A percentile compares a stretch with the other conserved stretches of the same genome.
These are phyloP conservation scores for Anguilla marmorata DNA, from an alignment of 2,797 vertebrate species.

Conservation along the genomic window DNA sequence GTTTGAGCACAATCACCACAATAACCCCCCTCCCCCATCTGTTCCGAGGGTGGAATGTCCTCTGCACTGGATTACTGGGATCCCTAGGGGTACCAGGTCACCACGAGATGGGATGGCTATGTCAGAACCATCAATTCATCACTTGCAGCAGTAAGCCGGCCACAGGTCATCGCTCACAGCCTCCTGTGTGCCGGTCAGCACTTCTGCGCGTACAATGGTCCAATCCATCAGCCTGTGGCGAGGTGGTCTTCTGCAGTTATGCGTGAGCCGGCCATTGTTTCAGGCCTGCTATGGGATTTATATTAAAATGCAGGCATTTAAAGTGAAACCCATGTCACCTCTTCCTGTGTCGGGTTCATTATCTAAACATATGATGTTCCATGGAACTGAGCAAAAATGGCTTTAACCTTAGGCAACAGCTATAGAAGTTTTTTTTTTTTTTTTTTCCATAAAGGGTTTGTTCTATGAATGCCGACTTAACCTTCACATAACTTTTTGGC, in stretches of 20 bases:
- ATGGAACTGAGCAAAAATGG: slow-evolving; percentile 6
- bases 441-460: no score
- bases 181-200: slow-evolving; percentile 64
- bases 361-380: slow-evolving; percentile 38
- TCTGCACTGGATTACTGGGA: background rate
- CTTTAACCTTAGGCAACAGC: background rate
- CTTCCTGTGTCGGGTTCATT: slow-evolving; percentile 48
- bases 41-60: background rate
- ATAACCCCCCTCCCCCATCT: background rate
- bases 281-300: slow-evolving; percentile 30
- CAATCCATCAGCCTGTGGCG: slow-evolving; percentile 64
- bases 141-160: slow-evolving; percentile 55
- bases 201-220: slow-evolving; percentile 58
- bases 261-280: slow-evolving; percentile 46
- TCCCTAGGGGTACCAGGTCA: background rate
- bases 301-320: slow-evolving; percentile 37
- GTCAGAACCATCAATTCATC: slow-evolving; percentile 61
- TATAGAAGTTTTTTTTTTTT: background rate
- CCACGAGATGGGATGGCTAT: slow-evolving; percentile 56
- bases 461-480: no score
- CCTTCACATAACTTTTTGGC: no score
- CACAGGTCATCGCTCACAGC: slow-evolving; percentile 55
- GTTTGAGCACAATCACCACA: background rate
- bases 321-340: background rate
- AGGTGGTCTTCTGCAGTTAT: slow-evolving; percentile 58